A percentile compares a stretch with the other conserved stretches of the same genome.
Evolutionary conservation across 2,113 vertebrate species (phyloP).

Genomic region (Scomber scombrus): DNA sequence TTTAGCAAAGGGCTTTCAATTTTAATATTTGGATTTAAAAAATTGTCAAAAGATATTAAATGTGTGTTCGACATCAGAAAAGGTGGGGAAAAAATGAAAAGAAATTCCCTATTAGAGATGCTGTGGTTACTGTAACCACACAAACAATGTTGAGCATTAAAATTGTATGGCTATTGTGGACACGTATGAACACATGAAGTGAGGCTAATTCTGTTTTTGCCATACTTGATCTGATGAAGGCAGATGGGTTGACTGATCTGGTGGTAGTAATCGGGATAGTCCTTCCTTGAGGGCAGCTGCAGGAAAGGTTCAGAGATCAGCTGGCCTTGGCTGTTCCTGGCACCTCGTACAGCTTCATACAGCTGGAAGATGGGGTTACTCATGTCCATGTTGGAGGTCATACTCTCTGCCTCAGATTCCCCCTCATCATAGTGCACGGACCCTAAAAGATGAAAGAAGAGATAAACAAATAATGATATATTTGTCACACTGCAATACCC

Average conservation of each 20-base stretch:
- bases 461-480: not conserved
- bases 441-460: slow-evolving; percentile 56
- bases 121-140: not conserved
- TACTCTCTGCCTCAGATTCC: slow-evolving; percentile 96
- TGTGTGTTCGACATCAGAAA: not conserved
- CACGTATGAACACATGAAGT: not conserved
- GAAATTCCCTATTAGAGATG: not conserved
- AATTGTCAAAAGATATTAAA: not conserved
- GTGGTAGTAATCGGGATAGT: slow-evolving; percentile 98
- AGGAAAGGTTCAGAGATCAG: slow-evolving; percentile 97
- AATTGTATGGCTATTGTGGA: not conserved
- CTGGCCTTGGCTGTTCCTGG: slow-evolving; percentile 96
- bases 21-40: not conserved
- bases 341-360: slow-evolving; percentile 94
- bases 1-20: not conserved
- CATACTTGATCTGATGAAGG: slow-evolving; percentile 95
- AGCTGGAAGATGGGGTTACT: slow-evolving; percentile 97
- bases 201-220: not conserved
- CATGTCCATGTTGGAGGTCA: slow-evolving; percentile 95
- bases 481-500: not conserved
- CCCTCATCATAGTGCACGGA: slow-evolving; percentile 93
- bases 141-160: not conserved
- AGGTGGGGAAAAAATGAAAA: too few relatives aligned
- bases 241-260: slow-evolving; percentile 96
- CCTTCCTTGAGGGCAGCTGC: slow-evolving; percentile 97